Evolutionary conservation across 53 echinoderm and acorn worm genomes (phyloP).

Genomic region (Antedon mediterranea): DNA sequence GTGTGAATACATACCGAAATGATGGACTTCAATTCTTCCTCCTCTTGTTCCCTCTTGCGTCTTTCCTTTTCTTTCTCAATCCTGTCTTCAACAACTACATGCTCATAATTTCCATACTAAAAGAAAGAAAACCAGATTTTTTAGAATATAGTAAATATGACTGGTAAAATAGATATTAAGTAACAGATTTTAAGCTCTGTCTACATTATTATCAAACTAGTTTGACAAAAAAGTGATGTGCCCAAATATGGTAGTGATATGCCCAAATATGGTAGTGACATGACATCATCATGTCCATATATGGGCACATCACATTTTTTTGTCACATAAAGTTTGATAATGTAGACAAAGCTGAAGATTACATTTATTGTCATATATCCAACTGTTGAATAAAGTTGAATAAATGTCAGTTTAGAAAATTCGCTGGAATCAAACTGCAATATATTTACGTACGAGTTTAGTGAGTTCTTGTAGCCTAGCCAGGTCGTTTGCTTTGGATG

Average conservation of each 20-base stretch:
- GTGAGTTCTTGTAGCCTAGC: slow-evolving; percentile 88
- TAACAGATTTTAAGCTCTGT: too few species aligned
- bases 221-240: too few species aligned
- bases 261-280: too few species aligned
- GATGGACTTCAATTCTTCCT: slow-evolving; percentile 77
- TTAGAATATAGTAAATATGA: too few species aligned
- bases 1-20: slow-evolving; percentile 46
- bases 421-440: neutral
- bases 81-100: slow-evolving; percentile 85
- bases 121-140: neutral
- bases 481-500: slow-evolving; percentile 84
- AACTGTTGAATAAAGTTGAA: neutral
- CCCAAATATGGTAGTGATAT: too few species aligned
- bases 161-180: too few species aligned
- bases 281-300: too few species aligned
- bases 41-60: slow-evolving; percentile 66
- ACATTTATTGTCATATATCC: too few species aligned
- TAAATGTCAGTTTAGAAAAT: neutral
- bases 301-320: neutral
- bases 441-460: slow-evolving; percentile 45
- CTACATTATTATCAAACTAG: too few species aligned
- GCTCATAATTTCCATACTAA: slow-evolving; percentile 84
- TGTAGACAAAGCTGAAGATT: too few species aligned
- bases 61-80: slow-evolving; percentile 92
- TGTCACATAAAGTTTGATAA: too few species aligned